Evolutionary conservation across 1,140 invertebrate genomes (phyloP).

Genomic region (Popillia japonica): DNA sequence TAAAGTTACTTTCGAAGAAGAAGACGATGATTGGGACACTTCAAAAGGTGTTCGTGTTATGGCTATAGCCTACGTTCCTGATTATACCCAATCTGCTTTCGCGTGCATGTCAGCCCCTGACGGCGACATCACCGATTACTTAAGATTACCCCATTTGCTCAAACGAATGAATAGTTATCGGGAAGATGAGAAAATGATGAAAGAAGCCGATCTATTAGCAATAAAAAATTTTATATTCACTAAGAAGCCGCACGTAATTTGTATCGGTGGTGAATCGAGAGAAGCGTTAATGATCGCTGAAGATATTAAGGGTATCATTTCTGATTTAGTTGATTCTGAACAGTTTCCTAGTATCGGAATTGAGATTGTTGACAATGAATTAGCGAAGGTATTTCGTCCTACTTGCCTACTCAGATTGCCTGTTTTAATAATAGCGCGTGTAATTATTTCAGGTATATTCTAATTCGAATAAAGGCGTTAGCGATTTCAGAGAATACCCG

Average conservation of each 20-base stretch:
- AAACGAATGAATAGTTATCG: conserved; percentile 82
- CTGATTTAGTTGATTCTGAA: conserved; percentile 81
- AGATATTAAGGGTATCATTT: conserved; percentile 82
- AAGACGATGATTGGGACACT: conserved; percentile 92
- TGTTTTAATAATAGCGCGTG: background rate
- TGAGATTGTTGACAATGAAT: conserved; percentile 92
- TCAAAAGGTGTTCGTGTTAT: conserved; percentile 82
- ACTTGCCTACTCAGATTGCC: too few species aligned
- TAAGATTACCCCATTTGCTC: conserved; percentile 85
- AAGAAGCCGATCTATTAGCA: conserved; percentile 83
- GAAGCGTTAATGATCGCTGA: conserved; percentile 86
- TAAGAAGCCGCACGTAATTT: conserved; percentile 95
- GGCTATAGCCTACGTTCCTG: conserved; percentile 87
- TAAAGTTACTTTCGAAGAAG: conserved; percentile 79
- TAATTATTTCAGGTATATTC: conserved; percentile 72
- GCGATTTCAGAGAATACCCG: conserved; percentile 93
- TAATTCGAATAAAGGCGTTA: conserved; percentile 86
- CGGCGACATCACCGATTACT: conserved; percentile 90
- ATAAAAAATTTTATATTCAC: conserved; percentile 86
- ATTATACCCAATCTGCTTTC: conserved; percentile 88
- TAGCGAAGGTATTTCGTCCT: conserved; percentile 71
- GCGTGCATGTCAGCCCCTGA: conserved; percentile 86
- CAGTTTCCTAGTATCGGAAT: conserved; percentile 89
- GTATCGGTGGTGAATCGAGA: conserved; percentile 89
- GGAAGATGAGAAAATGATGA: conserved; percentile 70